These are phyloP conservation scores for Danio jaintianensis DNA, from an alignment of 2,797 vertebrate genomes.

Conservation along the genomic window DNA sequence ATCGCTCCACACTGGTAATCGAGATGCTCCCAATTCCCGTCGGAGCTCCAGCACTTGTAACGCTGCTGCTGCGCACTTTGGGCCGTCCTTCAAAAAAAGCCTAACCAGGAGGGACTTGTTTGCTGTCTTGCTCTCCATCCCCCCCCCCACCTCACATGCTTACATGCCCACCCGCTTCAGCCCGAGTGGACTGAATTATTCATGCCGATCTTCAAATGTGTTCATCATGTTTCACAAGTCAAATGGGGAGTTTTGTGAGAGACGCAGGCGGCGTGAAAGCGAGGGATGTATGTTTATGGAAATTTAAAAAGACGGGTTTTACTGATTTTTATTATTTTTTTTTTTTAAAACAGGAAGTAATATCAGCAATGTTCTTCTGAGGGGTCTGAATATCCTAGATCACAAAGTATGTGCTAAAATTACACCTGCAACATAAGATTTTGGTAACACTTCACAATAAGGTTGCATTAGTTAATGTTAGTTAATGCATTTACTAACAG, in stretches of 20 bases:
- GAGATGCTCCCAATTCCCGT: slow-evolving; percentile 86
- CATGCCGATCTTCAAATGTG: slow-evolving; percentile 86
- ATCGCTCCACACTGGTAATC: slow-evolving; percentile 80
- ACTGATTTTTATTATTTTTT: neutral
- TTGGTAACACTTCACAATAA: too few relatives aligned
- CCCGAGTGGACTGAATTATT: slow-evolving; percentile 93
- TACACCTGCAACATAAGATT: neutral
- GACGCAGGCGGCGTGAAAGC: slow-evolving; percentile 37
- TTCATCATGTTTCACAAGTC: slow-evolving; percentile 82
- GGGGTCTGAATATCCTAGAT: neutral
- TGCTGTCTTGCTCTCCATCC: slow-evolving; percentile 67
- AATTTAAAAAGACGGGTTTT: slow-evolving; percentile 21
- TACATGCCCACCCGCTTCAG: slow-evolving; percentile 66
- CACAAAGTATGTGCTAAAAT: slow-evolving; percentile 19
- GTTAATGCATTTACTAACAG: too few relatives aligned
- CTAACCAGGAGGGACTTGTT: slow-evolving; percentile 92
- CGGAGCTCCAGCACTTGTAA: slow-evolving; percentile 80
- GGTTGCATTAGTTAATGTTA: too few relatives aligned
- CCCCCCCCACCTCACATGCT: slow-evolving; percentile 26
- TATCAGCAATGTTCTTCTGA: neutral
- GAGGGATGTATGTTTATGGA: slow-evolving; percentile 20
- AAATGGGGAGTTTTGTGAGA: slow-evolving; percentile 72
- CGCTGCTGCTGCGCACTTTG: slow-evolving; percentile 82
- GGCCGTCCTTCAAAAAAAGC: slow-evolving; percentile 89
- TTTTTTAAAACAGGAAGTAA: slow-evolving; percentile 9